Conservation (phyloP, 2,797 vertebrate species). For the Balearica regulorum region DNA sequence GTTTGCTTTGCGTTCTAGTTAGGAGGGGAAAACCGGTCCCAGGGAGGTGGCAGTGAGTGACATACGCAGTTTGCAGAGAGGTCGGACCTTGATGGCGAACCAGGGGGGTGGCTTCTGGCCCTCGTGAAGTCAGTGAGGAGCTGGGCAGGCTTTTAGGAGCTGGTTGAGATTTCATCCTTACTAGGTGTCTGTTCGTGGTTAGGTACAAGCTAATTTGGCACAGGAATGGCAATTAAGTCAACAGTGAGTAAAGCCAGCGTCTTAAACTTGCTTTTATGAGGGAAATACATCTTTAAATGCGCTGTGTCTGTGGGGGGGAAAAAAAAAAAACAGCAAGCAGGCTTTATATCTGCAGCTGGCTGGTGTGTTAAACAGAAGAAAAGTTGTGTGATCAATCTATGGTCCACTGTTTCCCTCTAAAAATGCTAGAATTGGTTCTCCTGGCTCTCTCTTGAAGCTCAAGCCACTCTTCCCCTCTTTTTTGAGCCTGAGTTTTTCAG, state of each 20-base stretch:
- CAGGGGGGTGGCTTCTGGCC: neutral
- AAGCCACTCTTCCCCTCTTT: neutral
- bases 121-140: rapidly evolving
- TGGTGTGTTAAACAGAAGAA: neutral
- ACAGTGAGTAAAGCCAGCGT: rapidly evolving
- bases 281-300: neutral
- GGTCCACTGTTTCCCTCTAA: rapidly evolving
- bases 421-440: neutral
- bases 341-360: neutral
- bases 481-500: neutral
- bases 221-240: rapidly evolving
- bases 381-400: rapidly evolving
- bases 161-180: rapidly evolving
- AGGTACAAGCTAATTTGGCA: neutral
- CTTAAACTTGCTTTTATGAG: neutral
- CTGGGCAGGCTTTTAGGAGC: neutral
- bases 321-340: neutral
- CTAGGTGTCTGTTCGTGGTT: neutral
- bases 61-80: rapidly evolving
- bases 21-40: rapidly evolving
- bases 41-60: neutral
- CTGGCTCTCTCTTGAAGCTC: neutral
- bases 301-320: rapidly evolving
- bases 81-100: neutral
- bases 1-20: neutral